phyloP scores from a whole-genome alignment of 2,888 invertebrate species.

The Campoplex nolae region DNA sequence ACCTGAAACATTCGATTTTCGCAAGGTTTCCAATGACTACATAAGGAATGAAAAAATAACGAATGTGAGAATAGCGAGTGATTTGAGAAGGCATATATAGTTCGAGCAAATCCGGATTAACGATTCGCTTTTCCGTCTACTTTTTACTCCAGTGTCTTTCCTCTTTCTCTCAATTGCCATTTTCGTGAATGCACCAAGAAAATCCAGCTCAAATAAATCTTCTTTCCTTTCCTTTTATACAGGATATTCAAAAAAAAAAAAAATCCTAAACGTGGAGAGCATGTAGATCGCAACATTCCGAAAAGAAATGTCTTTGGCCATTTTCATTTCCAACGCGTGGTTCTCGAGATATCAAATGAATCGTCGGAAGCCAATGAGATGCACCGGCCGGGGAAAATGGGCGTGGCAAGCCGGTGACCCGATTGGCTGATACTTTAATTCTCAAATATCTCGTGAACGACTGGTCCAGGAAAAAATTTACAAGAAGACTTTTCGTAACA shows the following conservation, averaged over 20 bases:
- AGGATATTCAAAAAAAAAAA: neutral
- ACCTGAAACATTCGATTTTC: neutral
- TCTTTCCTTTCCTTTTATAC: slow-evolving; percentile 1
- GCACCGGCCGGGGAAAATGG: neutral
- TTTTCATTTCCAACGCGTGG: neutral
- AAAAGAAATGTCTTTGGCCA: neutral
- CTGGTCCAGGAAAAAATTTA: neutral
- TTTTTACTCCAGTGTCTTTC: slow-evolving; percentile 16
- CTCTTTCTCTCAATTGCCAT: slow-evolving; percentile 14
- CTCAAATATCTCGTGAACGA: neutral
- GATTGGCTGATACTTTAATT: neutral
- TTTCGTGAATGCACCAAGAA: slow-evolving; percentile 13
- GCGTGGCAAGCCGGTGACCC: neutral
- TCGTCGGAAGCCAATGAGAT: neutral
- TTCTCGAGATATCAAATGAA: neutral
- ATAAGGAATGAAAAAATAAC: neutral
- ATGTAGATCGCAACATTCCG: neutral
- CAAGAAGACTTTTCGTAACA: neutral
- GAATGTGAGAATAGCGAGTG: slow-evolving; percentile 5
- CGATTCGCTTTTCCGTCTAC: slow-evolving; percentile 20
- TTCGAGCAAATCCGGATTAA: slow-evolving; percentile 57
- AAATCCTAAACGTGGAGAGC: neutral
- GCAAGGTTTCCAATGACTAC: neutral
- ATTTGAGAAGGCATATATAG: slow-evolving; percentile 8
- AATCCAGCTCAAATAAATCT: slow-evolving; percentile 44